Conservation (phyloP, 2,797 vertebrate species). For the Limosa lapponica region DNA sequence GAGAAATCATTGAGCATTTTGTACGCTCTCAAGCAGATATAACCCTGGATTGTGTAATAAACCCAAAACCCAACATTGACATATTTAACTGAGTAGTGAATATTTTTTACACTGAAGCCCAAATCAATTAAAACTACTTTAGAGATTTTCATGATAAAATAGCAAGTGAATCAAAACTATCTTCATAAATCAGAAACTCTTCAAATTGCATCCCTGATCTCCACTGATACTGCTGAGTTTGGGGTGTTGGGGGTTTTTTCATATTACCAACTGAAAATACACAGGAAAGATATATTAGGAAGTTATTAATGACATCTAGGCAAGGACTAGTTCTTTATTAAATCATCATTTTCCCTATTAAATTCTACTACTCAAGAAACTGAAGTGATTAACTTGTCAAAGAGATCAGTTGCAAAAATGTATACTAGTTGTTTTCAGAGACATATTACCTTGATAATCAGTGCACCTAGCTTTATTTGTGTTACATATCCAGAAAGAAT, state of each 20-base stretch:
- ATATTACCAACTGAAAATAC: not conserved
- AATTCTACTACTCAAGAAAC: not conserved
- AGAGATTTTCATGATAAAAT: not conserved
- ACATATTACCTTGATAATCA: fast-evolving
- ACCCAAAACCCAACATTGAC: not conserved
- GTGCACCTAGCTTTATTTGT: not conserved
- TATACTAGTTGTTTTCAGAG: not conserved
- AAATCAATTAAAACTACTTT: not conserved
- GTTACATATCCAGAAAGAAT: not conserved
- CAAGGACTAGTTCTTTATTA: not conserved
- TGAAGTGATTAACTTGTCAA: not conserved
- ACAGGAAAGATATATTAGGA: not conserved
- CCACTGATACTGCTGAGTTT: not conserved
- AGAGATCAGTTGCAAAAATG: not conserved
- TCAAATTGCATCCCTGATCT: not conserved
- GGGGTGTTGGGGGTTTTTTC: not conserved
- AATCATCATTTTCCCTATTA: not conserved
- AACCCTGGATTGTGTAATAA: not conserved
- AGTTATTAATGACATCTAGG: not conserved
- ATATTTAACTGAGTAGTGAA: not conserved
- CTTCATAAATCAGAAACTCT: not conserved
- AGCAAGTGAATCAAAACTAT: not conserved
- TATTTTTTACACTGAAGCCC: not conserved
- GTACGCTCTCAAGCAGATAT: not conserved
- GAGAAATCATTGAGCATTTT: not conserved